Evolutionary conservation across 2,797 vertebrate species (phyloP).

Genomic region (Scarus forsteni): DNA sequence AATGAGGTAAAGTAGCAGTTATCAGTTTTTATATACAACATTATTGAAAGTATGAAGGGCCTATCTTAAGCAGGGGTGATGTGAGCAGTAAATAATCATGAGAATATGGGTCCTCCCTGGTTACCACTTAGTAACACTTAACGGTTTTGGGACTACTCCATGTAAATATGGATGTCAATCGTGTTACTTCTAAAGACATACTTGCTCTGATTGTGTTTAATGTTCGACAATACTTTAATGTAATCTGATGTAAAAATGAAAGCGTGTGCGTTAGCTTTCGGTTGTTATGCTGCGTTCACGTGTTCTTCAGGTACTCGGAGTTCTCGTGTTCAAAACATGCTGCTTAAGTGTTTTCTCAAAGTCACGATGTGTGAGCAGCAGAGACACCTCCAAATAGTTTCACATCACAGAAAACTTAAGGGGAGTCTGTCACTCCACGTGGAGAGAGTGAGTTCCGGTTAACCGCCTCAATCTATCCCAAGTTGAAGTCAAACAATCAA

Average conservation of each 20-base stretch:
- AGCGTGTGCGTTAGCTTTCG: constrained; percentile 27
- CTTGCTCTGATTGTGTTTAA: background rate
- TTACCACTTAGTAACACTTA: background rate
- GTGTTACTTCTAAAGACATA: background rate
- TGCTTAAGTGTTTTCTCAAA: background rate
- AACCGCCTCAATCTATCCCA: too few species aligned
- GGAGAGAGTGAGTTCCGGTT: too few species aligned
- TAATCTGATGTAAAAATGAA: constrained; percentile 15
- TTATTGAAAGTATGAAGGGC: background rate
- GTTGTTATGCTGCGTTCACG: background rate
- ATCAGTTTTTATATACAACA: too few species aligned
- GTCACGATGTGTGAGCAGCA: background rate
- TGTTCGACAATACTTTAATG: background rate
- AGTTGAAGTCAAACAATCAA: too few species aligned
- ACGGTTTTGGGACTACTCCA: background rate
- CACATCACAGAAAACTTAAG: too few species aligned
- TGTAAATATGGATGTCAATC: background rate
- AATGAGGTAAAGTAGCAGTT: background rate
- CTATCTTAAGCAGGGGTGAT: background rate
- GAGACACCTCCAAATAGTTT: background rate
- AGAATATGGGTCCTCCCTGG: background rate
- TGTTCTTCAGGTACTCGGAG: background rate
- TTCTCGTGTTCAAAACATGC: background rate
- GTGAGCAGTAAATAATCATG: background rate
- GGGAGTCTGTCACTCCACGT: too few species aligned